Base-by-base conservation (phyloP, 2,888 invertebrate species). In the Automeris io region DNA sequence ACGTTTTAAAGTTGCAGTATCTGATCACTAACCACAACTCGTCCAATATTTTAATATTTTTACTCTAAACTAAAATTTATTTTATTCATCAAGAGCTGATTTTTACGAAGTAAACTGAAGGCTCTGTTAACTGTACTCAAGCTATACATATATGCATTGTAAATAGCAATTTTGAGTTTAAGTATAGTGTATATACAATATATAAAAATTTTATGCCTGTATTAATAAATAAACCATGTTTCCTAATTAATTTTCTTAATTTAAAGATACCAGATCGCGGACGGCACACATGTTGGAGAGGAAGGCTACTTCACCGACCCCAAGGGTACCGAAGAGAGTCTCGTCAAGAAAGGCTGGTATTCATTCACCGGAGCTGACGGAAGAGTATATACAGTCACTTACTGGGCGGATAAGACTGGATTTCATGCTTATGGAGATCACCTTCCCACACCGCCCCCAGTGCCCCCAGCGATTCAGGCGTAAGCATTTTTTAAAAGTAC, bases 331-430 rank as follows among this genome's bases (percentile, higher is more conserved):
- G 59, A 76, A n/a, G 80, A 82, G 40, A 81, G 70, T 43, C 47
- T 80, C 1, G 87, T 87, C 35, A 87, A 87, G 67, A 78, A 72
- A 35, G 88, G 88, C 38, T 87, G 79, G 71, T 88, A 87, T 54
- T 80, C 82, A 0, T 87, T 61, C 61, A 52, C 61, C 0, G 87
- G 72, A 0, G 63, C 57, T 34, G 82, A 87, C 26, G 86, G 85
- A 50, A 79, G 72, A 47, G 59, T 65, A 6, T 87, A 87, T 73
- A 77, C 78, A 0, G 79, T 81, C 16, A 77, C 65, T 1, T 88
- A 77, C 57, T 83, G 76, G 70, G 87, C 87, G 18, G 88, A 87
- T 47, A 61, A 77, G 12, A 79, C 70, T 16, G 88, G 88, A 1
- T 88, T 58, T 76, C 83, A 85, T 36, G 83, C 87, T 0, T 66